Percentiles rank a stretch among this genome's conserved stretches.
Evolutionary conservation across 2,797 vertebrate genomes (phyloP).

Genomic region (Phaenicophaeus curvirostris): DNA sequence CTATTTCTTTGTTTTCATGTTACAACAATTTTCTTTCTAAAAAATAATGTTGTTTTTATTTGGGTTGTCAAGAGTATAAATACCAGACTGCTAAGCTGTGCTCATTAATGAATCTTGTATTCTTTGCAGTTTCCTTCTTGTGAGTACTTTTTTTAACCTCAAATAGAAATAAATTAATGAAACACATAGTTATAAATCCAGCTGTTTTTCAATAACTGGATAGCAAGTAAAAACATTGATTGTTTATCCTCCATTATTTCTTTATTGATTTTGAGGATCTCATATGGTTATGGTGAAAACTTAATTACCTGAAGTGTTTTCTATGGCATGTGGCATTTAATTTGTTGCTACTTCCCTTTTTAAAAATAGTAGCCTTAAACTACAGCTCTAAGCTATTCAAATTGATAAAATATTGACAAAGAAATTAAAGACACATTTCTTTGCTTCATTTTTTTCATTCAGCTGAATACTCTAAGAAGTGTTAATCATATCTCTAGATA

Average conservation of each 20-base stretch:
- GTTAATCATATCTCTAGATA: not conserved
- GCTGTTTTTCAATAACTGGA: not conserved
- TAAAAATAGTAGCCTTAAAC: not conserved
- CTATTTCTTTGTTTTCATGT: not conserved
- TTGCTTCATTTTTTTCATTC: not conserved
- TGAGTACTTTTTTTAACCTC: not conserved
- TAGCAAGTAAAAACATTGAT: not conserved
- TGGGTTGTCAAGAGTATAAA: not conserved
- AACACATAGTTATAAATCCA: not conserved
- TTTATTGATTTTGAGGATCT: not conserved
- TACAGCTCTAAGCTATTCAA: not conserved
- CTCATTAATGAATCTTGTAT: not conserved
- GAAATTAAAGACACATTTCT: not conserved
- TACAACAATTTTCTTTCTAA: not conserved
- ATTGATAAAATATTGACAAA: not conserved
- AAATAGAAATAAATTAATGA: not conserved
- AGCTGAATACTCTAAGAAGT: not conserved
- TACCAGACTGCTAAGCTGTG: not conserved
- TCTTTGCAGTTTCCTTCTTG: not conserved
- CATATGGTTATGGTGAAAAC: not conserved
- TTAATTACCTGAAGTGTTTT: not conserved
- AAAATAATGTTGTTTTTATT: not conserved
- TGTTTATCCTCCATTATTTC: not conserved
- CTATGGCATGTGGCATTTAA: not conserved
- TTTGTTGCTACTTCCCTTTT: not conserved